Percentiles rank a stretch among this genome's conserved stretches.
phyloP scores from a whole-genome alignment of 92 coral and sea anemone species.

The Epizoanthus stellaris region DNA sequence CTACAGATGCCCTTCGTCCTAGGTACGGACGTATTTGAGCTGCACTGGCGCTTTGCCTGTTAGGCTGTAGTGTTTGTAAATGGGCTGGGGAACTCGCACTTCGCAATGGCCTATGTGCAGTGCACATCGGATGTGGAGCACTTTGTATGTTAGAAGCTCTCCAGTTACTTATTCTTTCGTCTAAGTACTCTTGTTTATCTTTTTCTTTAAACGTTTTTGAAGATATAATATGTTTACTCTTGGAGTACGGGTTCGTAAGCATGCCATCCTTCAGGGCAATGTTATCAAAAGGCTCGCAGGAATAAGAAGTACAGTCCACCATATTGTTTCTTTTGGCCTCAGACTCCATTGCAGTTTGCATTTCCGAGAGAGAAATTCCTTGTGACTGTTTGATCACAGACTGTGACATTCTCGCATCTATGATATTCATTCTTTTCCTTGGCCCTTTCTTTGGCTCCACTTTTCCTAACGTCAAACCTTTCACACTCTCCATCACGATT shows the following conservation, averaged over 20 bases:
- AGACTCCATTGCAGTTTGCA: not conserved
- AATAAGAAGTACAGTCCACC: too few relatives aligned
- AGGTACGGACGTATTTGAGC: not conserved
- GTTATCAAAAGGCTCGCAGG: too few relatives aligned
- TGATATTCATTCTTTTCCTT: not conserved
- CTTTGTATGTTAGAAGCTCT: not conserved
- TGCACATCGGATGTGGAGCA: too few relatives aligned
- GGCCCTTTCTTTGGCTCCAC: not conserved
- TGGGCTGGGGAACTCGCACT: not conserved
- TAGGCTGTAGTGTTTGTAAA: not conserved
- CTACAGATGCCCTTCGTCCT: not conserved
- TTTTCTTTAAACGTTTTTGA: too few relatives aligned
- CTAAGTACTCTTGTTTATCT: too few relatives aligned
- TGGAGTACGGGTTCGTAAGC: too few relatives aligned
- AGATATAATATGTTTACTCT: too few relatives aligned
- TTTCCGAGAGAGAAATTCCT: not conserved
- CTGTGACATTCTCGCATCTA: not conserved
- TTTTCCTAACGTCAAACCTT: not conserved
- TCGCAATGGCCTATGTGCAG: not conserved
- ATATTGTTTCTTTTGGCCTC: too few relatives aligned
- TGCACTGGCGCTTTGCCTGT: not conserved
- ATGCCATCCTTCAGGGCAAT: too few relatives aligned
- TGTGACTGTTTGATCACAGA: not conserved
- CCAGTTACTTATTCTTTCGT: not conserved
- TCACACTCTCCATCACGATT: not conserved